These are phyloP conservation scores for Myripristis jacobus DNA, from an alignment of 2,797 vertebrate species.

Conservation along the genomic window DNA sequence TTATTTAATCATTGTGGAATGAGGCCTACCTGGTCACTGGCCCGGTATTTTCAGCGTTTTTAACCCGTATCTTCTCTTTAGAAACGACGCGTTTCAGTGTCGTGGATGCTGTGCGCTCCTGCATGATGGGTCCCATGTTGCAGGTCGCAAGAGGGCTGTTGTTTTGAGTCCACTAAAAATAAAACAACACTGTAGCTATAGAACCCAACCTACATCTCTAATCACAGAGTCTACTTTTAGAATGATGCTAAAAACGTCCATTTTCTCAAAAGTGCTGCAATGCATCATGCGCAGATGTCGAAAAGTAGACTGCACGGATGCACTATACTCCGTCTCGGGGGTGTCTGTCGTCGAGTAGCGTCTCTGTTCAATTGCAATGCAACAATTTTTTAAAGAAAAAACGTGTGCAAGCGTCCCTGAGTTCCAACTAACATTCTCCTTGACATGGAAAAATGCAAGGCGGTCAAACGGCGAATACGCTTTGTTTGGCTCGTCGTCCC, in stretches of 20 bases:
- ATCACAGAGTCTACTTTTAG: conserved; percentile 63
- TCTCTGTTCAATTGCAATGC: not conserved
- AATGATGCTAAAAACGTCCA: conserved; percentile 65
- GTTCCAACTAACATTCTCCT: conserved; percentile 45
- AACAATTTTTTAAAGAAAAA: conserved; percentile 9
- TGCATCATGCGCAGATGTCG: conserved; percentile 78
- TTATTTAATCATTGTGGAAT: not conserved
- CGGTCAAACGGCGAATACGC: conserved; percentile 49
- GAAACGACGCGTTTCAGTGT: conserved; percentile 80
- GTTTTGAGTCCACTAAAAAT: conserved; percentile 50
- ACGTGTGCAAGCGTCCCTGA: conserved; percentile 24
- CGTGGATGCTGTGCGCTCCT: conserved; percentile 83
- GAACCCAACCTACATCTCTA: conserved; percentile 72
- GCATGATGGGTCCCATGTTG: conserved; percentile 87
- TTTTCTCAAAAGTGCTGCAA: conserved; percentile 76
- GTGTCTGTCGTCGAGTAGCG: conserved; percentile 15
- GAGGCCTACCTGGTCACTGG: conserved; percentile 75
- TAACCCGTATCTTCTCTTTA: conserved; percentile 83
- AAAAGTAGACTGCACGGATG: conserved; percentile 49
- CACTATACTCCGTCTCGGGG: conserved; percentile 31
- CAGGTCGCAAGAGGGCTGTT: conserved; percentile 55
- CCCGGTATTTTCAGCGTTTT: conserved; percentile 81
- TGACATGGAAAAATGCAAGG: conserved; percentile 61
- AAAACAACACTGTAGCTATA: conserved; percentile 67
- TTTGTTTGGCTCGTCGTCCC: conserved; percentile 68